phyloP scores from a whole-genome alignment of 2,797 vertebrate species.

The Eutrigla gurnardus region DNA sequence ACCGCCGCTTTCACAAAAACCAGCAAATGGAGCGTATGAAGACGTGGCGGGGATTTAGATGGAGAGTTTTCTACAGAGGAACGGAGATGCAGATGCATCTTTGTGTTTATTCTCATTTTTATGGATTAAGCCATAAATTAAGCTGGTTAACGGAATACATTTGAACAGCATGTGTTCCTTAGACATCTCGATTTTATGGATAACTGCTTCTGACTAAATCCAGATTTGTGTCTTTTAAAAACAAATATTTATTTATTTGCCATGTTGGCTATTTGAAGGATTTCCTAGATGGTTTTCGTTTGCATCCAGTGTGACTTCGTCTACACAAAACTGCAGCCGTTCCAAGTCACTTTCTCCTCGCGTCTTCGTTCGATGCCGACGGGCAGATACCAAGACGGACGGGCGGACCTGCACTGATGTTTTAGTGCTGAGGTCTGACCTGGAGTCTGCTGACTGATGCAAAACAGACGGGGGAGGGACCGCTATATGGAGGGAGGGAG shows the following conservation, averaged over 20 bases:
- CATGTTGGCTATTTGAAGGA: background rate
- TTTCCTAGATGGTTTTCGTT: background rate
- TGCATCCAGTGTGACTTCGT: background rate
- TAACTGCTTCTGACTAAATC: background rate
- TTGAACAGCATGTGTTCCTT: slow-evolving; percentile 33
- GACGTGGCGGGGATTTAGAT: background rate
- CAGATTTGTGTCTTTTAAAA: background rate
- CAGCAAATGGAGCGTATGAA: slow-evolving; percentile 2
- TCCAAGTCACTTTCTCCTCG: slow-evolving; percentile 19
- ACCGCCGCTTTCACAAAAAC: slow-evolving; percentile 22
- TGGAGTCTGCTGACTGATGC: slow-evolving; percentile 78
- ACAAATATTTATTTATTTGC: too few species aligned
- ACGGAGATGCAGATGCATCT: background rate
- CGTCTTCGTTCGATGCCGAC: slow-evolving; percentile 26
- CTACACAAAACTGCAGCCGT: background rate
- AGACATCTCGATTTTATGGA: slow-evolving; percentile 20
- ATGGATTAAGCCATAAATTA: slow-evolving; percentile 75
- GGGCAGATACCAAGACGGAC: slow-evolving; percentile 10
- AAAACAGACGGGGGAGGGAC: slow-evolving; percentile 68
- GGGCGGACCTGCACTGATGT: slow-evolving; percentile 55
- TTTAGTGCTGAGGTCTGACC: slow-evolving; percentile 61
- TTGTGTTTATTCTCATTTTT: slow-evolving; percentile 23
- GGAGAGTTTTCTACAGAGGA: background rate
- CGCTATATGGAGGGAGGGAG: slow-evolving; percentile 32
- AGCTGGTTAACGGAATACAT: slow-evolving; percentile 74